Conservation (phyloP, 2,797 vertebrate genomes). For the Cryptoblepharus egeriae region DNA sequence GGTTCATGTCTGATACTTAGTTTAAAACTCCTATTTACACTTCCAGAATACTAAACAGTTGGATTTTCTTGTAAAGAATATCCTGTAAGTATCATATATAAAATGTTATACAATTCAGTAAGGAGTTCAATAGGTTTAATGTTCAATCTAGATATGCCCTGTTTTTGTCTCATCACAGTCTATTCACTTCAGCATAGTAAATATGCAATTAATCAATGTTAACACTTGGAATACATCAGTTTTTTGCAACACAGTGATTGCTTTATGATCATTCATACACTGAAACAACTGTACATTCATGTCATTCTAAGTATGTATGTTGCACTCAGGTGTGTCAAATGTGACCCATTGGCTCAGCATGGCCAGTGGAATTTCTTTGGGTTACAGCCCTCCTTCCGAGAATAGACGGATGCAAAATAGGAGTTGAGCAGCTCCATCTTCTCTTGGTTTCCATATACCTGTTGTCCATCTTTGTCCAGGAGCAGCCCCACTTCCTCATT, state of each 20-base stretch:
- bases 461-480: no score
- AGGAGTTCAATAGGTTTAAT: slow-evolving; percentile 60
- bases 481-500: no score
- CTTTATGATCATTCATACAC: no score
- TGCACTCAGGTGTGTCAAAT: no score
- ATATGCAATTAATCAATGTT: slow-evolving; percentile 34
- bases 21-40: slow-evolving; percentile 83
- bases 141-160: slow-evolving; percentile 52
- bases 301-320: no score
- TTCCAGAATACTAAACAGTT: slow-evolving; percentile 84
- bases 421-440: no score
- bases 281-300: no score
- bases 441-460: no score
- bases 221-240: neutral
- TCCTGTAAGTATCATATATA: slow-evolving; percentile 11
- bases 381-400: no score
- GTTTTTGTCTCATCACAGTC: slow-evolving; percentile 43
- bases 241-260: slow-evolving; percentile 23
- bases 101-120: slow-evolving; percentile 53
- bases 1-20: slow-evolving; percentile 80
- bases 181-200: slow-evolving; percentile 38
- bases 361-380: no score
- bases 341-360: no score
- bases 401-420: no score
- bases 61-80: slow-evolving; percentile 24